A percentile compares a stretch with the other conserved stretches of the same genome.
These are phyloP conservation scores for Norana najaformis DNA, from an alignment of 2,888 invertebrate species.

Conservation along the genomic window DNA sequence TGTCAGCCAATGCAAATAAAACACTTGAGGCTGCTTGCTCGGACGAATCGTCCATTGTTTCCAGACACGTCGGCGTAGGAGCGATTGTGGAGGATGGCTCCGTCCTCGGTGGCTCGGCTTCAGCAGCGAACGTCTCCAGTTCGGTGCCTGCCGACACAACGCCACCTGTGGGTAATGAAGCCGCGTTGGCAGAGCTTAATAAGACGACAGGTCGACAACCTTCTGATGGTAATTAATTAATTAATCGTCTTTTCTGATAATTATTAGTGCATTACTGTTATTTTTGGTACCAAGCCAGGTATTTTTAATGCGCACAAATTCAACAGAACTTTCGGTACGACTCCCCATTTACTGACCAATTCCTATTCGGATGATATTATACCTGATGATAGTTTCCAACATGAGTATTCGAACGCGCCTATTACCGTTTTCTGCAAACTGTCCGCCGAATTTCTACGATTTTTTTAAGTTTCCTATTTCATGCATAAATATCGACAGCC, in stretches of 20 bases:
- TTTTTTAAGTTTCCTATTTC: too few species aligned
- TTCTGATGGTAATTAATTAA: neutral
- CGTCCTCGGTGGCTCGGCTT: neutral
- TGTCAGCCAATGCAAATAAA: neutral
- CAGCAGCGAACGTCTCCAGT: neutral
- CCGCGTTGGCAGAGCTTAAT: neutral
- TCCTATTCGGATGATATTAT: too few species aligned
- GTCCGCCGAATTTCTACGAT: too few species aligned
- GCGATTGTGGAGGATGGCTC: neutral
- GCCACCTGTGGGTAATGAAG: slow-evolving; percentile 3
- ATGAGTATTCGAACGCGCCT: too few species aligned
- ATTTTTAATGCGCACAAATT: too few species aligned
- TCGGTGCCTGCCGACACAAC: neutral
- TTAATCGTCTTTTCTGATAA: neutral
- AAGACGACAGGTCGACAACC: neutral
- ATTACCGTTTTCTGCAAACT: too few species aligned
- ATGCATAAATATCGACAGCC: too few species aligned
- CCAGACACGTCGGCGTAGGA: slow-evolving; percentile 20
- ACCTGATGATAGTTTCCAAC: too few species aligned
- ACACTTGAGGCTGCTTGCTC: neutral
- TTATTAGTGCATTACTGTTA: neutral
- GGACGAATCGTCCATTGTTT: neutral
- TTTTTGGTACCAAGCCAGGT: too few species aligned
- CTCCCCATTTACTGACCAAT: too few species aligned
- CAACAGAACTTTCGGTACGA: neutral